Percentiles rank a stretch among this genome's conserved stretches.
Evolutionary conservation across 2,888 invertebrate species (phyloP).

Genomic region (Branchipolynoe longqiensis): DNA sequence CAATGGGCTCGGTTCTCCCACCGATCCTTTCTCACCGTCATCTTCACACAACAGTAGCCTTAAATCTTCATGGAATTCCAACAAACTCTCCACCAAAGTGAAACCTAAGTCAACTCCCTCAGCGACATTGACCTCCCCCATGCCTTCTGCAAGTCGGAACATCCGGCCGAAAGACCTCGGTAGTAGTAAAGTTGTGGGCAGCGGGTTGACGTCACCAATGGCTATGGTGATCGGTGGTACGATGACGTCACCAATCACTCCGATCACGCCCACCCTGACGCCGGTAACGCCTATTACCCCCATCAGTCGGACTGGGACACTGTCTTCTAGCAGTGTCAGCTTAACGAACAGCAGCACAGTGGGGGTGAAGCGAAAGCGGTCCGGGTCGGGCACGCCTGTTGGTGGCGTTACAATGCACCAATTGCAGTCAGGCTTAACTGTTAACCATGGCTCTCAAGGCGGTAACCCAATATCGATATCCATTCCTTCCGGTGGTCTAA

Average conservation of each 20-base stretch:
- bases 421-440: slow-evolving; percentile 33
- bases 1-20: neutral
- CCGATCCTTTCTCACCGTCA: neutral
- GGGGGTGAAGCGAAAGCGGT: slow-evolving; percentile 51
- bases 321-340: neutral
- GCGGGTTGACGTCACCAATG: neutral
- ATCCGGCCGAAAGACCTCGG: slow-evolving; percentile 39
- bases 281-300: neutral
- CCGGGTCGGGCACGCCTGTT: slow-evolving; percentile 26
- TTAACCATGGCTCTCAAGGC: neutral
- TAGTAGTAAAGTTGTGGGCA: slow-evolving; percentile 38
- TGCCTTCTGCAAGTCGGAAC: slow-evolving; percentile 11
- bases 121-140: neutral
- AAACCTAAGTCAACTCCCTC: slow-evolving; percentile 30
- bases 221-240: slow-evolving; percentile 43
- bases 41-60: slow-evolving; percentile 29
- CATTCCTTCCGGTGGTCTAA: slow-evolving; percentile 56
- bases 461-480: slow-evolving; percentile 58
- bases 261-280: slow-evolving; percentile 5
- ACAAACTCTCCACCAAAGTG: slow-evolving; percentile 18
- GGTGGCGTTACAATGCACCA: slow-evolving; percentile 18
- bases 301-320: slow-evolving; percentile 13
- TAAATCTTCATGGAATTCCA: slow-evolving; percentile 50
- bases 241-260: neutral
- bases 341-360: slow-evolving; percentile 13